Conservation (phyloP, 2,797 vertebrate genomes). For the Gobio occitaniae region DNA sequence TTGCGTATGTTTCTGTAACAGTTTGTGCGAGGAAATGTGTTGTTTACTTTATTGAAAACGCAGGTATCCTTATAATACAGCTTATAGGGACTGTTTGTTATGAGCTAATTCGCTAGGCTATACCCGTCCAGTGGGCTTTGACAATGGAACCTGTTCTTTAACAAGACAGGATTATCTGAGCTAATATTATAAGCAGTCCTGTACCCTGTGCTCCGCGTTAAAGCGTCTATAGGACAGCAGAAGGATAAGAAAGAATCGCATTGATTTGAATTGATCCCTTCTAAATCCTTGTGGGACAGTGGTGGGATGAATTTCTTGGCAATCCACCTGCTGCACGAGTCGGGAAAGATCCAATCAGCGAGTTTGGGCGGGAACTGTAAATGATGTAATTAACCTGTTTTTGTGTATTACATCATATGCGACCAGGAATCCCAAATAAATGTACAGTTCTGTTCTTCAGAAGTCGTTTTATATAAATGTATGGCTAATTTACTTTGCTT, state of each 20-base stretch:
- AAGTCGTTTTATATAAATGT: background rate
- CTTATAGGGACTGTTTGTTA: background rate
- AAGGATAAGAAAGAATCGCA: background rate
- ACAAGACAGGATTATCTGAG: constrained; percentile 8
- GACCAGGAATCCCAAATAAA: background rate
- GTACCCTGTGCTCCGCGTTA: background rate
- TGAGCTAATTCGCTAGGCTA: constrained; percentile 36
- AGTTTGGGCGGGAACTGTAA: constrained; percentile 46
- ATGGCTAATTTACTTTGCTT: background rate
- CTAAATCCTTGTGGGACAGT: constrained; percentile 30
- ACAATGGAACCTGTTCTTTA: background rate
- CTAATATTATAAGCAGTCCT: background rate
- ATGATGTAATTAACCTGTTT: constrained; percentile 12
- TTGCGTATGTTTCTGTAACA: background rate
- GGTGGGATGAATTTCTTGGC: constrained; percentile 34
- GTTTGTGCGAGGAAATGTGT: background rate
- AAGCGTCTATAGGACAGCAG: background rate
- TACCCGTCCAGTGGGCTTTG: constrained; percentile 10
- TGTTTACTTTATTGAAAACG: background rate
- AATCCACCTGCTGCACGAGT: constrained; percentile 47
- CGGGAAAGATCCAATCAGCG: constrained; percentile 47
- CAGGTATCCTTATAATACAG: constrained; percentile 3
- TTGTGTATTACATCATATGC: background rate
- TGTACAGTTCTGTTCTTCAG: background rate
- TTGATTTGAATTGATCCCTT: constrained; percentile 12